Evolutionary conservation across 2,113 vertebrate genomes (phyloP).

Genomic region (Cinclus mexicanus): DNA sequence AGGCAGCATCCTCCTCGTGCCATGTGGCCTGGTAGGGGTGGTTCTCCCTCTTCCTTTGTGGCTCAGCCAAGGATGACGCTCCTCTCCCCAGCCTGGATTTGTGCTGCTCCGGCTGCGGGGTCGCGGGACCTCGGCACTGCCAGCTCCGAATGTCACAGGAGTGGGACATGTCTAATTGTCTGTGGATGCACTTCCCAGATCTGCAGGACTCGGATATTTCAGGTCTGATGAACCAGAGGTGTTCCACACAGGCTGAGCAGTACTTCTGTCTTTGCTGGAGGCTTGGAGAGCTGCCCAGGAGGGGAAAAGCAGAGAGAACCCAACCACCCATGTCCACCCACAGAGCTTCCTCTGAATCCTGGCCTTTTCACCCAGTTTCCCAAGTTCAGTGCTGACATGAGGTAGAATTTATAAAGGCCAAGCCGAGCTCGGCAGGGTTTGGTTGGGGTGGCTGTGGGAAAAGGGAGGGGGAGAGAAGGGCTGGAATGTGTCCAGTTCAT

Average conservation of each 20-base stretch:
- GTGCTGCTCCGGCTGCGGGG: neutral
- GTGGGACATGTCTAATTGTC: neutral
- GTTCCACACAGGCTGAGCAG: neutral
- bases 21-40: neutral
- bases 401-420: neutral
- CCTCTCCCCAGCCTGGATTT: neutral
- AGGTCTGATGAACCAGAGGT: neutral
- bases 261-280: neutral
- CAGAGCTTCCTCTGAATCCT: neutral
- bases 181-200: neutral
- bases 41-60: neutral
- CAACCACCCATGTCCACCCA: neutral
- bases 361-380: neutral
- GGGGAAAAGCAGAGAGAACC: neutral
- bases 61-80: neutral
- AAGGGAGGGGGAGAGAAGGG: neutral
- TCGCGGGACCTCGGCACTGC: fast-evolving
- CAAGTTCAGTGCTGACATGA: neutral
- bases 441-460: conserved; percentile 1
- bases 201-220: fast-evolving
- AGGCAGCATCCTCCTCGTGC: neutral
- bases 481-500: neutral
- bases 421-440: neutral
- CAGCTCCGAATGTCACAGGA: neutral
- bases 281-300: neutral